Evolutionary conservation across 2,888 invertebrate species (phyloP).

Genomic region (Dynastes grantii): DNA sequence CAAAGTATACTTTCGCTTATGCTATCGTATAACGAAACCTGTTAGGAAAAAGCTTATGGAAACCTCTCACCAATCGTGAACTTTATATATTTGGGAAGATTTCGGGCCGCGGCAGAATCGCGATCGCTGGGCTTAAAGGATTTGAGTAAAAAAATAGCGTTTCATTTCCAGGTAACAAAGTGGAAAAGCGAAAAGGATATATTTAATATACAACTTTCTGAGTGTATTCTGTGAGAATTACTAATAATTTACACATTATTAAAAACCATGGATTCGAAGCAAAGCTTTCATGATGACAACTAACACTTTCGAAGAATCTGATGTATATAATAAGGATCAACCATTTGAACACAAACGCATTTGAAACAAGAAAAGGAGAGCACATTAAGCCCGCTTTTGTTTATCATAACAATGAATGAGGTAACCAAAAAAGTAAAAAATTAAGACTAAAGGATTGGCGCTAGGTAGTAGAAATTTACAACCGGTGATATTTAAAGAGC

Average conservation of each 20-base stretch:
- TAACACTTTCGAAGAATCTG: too few species aligned
- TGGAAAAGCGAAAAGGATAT: not conserved
- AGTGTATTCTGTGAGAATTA: not conserved
- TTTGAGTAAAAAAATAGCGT: constrained; percentile 25
- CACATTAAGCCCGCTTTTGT: too few species aligned
- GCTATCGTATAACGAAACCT: constrained; percentile 11
- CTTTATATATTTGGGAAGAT: constrained; percentile 24
- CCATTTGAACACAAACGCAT: too few species aligned
- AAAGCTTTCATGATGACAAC: too few species aligned
- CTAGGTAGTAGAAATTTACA: too few species aligned
- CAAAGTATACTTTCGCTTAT: constrained; percentile 16
- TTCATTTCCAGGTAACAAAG: constrained; percentile 29
- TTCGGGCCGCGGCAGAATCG: constrained; percentile 5
- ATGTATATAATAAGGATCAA: too few species aligned
- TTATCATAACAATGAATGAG: too few species aligned
- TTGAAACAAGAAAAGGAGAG: too few species aligned
- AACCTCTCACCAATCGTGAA: constrained; percentile 9
- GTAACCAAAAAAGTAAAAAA: too few species aligned
- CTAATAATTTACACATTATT: constrained; percentile 2
- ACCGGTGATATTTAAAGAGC: too few species aligned
- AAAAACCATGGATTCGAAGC: not conserved
- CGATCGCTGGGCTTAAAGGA: constrained; percentile 24
- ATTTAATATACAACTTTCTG: constrained; percentile 33
- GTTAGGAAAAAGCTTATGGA: constrained; percentile 10
- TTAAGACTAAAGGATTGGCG: too few species aligned